Evolutionary conservation across 2,113 vertebrate genomes (phyloP), one percentile per base, ranked within the genome.

Genomic region (Xyliphius kryptos): DNA sequence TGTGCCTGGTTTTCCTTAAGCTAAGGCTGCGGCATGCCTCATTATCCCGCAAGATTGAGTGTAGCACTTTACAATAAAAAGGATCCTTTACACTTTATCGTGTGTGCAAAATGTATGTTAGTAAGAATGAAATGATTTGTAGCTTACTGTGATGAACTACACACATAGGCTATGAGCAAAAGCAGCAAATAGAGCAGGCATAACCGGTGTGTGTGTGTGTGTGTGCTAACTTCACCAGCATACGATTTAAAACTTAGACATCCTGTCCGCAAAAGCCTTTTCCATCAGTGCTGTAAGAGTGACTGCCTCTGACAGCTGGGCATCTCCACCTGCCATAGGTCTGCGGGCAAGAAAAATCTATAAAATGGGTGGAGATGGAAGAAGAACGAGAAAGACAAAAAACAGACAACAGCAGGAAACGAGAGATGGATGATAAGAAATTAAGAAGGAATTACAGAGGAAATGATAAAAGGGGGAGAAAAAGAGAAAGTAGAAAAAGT

Each of bases 1-100:
- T 64, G 74, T 38, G 37, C 65, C 73, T 47, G 40, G 15, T 36
- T 17, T 46, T 61, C 63, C 19, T 17, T 41, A 36, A 53, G 16
- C 40, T 63, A 72, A 61, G 61, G 41, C 46, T 48, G 50, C 47
- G 22, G 41, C 49, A 66, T 17, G 54, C 58, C 49, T 50, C 13
- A 49, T 36, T 50, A 57, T 51, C 50, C 50, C 16, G 3, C 50
- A 21, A 68, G 57, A 71, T 69, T 70, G 63, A 63, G 62, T 51
- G 50, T 55, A 40, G 21, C 37, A 66, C 38, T 70, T 68, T 68
- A 44, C 61, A 47, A 68, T 43, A 26, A 63, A 43, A 55, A 19
- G 9, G 43, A 51, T 52, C 51, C 16, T 67, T 69, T 49, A 41
- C 51, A 63, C 17, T 64, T 72, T 56, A 50, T 64, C 63, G 49